Evolutionary conservation across 2,113 vertebrate genomes (phyloP).

Genomic region (Ophiodon elongatus): DNA sequence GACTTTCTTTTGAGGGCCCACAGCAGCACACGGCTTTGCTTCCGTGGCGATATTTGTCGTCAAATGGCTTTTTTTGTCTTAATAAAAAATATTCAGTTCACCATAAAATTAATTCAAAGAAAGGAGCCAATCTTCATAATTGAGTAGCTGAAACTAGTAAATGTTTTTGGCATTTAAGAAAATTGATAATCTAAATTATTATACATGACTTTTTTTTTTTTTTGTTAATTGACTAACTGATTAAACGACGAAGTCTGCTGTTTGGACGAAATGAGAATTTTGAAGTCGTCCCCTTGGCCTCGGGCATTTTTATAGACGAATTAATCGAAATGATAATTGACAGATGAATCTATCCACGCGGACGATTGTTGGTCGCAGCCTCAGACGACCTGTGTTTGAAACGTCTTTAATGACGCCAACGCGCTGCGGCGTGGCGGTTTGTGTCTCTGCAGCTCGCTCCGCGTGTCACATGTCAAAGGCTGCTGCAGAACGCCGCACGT

Average conservation of each 20-base stretch:
- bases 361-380: neutral
- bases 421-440: conserved; percentile 14
- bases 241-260: neutral
- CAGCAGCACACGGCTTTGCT: too few species aligned
- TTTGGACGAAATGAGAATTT: neutral
- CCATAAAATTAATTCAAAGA: neutral
- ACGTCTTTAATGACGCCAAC: conserved; percentile 14
- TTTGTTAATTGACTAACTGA: neutral
- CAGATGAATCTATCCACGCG: neutral
- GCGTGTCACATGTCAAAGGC: conserved; percentile 27
- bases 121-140: neutral
- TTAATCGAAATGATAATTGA: neutral
- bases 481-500: conserved; percentile 27
- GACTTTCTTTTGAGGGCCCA: too few species aligned
- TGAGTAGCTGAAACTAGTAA: neutral
- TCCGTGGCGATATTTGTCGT: too few species aligned
- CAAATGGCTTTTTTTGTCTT: neutral
- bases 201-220: too few species aligned
- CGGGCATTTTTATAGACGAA: neutral
- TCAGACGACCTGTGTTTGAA: neutral
- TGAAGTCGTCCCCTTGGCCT: neutral
- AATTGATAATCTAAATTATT: too few species aligned
- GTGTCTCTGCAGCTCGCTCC: neutral
- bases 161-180: neutral
- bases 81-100: neutral